Percentiles rank a stretch among this genome's conserved stretches.
phyloP scores from a whole-genome alignment of 2,888 invertebrate genomes.

The Frankliniella fusca region DNA sequence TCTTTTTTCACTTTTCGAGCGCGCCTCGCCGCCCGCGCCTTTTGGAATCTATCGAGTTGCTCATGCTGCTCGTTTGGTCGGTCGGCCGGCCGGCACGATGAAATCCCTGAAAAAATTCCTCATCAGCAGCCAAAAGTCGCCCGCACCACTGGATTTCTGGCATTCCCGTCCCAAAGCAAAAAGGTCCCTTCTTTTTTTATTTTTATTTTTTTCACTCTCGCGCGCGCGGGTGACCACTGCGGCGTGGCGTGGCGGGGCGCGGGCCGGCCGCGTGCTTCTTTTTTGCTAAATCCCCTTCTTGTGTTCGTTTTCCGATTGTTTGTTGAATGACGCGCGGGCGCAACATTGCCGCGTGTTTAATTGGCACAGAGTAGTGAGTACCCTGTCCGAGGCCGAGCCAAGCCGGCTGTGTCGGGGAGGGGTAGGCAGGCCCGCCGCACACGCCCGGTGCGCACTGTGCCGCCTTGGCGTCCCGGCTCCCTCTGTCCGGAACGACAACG shows the following conservation, averaged over 20 bases:
- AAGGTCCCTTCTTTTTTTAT: conserved; percentile 37
- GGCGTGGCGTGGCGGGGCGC: neutral
- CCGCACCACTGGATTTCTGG: conserved; percentile 24
- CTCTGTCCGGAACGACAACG: neutral
- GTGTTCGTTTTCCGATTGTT: conserved; percentile 31
- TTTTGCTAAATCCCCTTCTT: conserved; percentile 34
- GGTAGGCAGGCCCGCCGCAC: neutral
- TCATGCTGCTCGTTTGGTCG: too few species aligned
- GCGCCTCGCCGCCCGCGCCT: conserved; percentile 36
- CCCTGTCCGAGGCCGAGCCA: neutral
- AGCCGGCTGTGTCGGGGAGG: too few species aligned
- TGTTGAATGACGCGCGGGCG: conserved; percentile 32
- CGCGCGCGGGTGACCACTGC: conserved; percentile 28
- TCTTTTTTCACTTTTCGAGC: conserved; percentile 37
- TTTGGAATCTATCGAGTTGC: neutral
- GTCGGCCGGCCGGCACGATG: conserved; percentile 33
- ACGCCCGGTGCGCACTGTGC: neutral
- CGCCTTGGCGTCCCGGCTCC: neutral
- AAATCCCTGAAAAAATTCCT: conserved; percentile 36
- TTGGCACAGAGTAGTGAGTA: conserved; percentile 39
- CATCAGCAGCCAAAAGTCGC: conserved; percentile 30
- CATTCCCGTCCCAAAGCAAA: conserved; percentile 32
- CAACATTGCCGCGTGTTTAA: conserved; percentile 36
- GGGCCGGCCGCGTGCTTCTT: neutral
- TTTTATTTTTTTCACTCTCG: too few species aligned